Percentiles rank a stretch among this genome's conserved stretches.
These are phyloP conservation scores for Psilopsiagon aymara DNA, from an alignment of 2,113 vertebrate genomes.

Conservation along the genomic window DNA sequence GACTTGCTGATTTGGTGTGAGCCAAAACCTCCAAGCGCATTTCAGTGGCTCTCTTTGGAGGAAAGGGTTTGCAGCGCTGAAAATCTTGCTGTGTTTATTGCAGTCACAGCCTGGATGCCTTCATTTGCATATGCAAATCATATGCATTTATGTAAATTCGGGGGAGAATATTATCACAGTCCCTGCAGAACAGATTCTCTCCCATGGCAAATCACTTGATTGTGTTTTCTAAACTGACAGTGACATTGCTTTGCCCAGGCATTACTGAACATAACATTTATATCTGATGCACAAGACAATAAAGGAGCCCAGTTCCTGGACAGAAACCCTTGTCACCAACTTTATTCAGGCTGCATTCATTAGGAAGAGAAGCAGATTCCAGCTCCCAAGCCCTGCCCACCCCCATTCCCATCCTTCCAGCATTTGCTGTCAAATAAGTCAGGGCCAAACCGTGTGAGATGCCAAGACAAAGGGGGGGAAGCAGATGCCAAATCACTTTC, in stretches of 20 bases:
- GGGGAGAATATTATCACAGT: not conserved
- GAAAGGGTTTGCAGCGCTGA: not conserved
- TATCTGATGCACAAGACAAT: not conserved
- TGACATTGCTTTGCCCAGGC: not conserved
- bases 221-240: not conserved
- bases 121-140: constrained; percentile 21
- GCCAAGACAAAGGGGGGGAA: constrained; percentile 10
- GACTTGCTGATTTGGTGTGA: accelerated
- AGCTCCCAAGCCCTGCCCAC: not conserved
- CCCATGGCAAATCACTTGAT: constrained; percentile 32
- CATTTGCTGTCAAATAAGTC: not conserved
- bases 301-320: not conserved
- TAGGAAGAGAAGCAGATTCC: not conserved
- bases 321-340: not conserved
- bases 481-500: constrained; percentile 31
- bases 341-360: not conserved
- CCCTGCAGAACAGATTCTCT: not conserved
- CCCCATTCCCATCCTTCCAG: not conserved
- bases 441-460: not conserved
- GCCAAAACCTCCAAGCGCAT: not conserved
- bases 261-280: not conserved
- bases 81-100: not conserved
- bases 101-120: not conserved
- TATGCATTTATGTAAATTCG: constrained; percentile 32
- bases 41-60: not conserved